Evolutionary conservation across 2,797 vertebrate genomes (phyloP), one percentile per base, ranked within the genome.

Genomic region (Manis pentadactyla): DNA sequence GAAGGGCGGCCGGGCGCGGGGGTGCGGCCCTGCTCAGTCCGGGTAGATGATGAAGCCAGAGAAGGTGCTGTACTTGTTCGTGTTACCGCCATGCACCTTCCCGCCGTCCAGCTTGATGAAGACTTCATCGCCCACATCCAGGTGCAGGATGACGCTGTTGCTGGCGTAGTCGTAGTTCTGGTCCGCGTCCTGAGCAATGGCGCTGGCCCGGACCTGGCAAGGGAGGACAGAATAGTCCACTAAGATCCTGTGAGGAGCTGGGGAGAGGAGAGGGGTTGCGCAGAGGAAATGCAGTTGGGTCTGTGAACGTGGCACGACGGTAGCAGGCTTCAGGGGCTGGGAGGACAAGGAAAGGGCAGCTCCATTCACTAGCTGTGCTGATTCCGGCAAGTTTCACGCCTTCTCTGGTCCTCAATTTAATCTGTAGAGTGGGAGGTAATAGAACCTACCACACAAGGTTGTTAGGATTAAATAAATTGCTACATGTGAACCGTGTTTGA

Each of bases 91-190:
- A 2, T 99, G 99, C 94, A 99, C 99, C 98, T 99, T 99, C 49
- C 99, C 99, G 7, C 99, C 99, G 0, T 99, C 99, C 98, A 99
- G 99, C 98, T 99, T 99, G 98, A 99, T 99, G 74, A 99, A 99
- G 94, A 99, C 99, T 98, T 99, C 99, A 27, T 99, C 99, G 0
- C 99, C 99, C 94, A 99, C 99, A 49, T 99, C 99, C 98, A 99
- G 98, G 98, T 99, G 99, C 98, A 99, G 98, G 98, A 99, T 99
- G 98, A 99, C 99, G 82, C 99, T 99, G 99, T 99, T 99, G 98
- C 99, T 99, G 90, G 99, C 99, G 4, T 99, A 99, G 99, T 99
- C 99, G 61, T 99, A 99, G 98, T 99, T 99, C 99, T 99, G 99
- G 98, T 99, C 99, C 0, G 99, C 99, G 1, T 99, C 99, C 98